These are phyloP conservation scores for Pseudachorutes palmiensis DNA, from an alignment of 1,140 invertebrate species.

Conservation along the genomic window DNA sequence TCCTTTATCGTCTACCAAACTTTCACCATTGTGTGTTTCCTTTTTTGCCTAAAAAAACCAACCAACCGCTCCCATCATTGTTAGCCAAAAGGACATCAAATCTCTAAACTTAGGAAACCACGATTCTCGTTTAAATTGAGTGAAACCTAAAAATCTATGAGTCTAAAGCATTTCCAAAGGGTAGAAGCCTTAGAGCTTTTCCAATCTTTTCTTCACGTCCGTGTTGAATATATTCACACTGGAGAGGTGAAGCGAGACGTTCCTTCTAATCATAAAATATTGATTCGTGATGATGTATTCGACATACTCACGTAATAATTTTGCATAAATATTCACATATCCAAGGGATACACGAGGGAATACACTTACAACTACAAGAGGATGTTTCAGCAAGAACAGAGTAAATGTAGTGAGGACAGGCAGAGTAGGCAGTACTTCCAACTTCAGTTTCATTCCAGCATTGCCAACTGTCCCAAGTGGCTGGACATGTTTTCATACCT, in stretches of 20 bases:
- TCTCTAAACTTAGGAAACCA: no score
- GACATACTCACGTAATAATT: no score
- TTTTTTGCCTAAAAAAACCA: neutral
- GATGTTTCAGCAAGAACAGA: constrained; percentile 38
- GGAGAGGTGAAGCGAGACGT: no score
- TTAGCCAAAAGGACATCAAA: no score
- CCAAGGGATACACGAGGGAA: no score
- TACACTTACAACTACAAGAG: constrained; percentile 41
- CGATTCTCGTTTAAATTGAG: neutral
- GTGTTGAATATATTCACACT: no score
- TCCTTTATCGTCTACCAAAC: neutral
- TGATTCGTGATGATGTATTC: no score
- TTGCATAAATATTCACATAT: no score
- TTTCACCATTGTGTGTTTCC: neutral
- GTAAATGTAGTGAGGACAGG: constrained; percentile 44
- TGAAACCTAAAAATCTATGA: neutral
- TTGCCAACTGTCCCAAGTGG: constrained; percentile 48
- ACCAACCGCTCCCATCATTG: neutral
- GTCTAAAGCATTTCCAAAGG: no score
- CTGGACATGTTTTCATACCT: constrained; percentile 39
- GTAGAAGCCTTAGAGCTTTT: neutral
- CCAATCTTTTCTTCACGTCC: neutral
- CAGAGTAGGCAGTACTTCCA: constrained; percentile 26
- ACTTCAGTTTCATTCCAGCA: constrained; percentile 42
- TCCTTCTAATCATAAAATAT: no score